Conservation (phyloP, 1,140 invertebrate species). For the Drosophila yakuba region DNA sequence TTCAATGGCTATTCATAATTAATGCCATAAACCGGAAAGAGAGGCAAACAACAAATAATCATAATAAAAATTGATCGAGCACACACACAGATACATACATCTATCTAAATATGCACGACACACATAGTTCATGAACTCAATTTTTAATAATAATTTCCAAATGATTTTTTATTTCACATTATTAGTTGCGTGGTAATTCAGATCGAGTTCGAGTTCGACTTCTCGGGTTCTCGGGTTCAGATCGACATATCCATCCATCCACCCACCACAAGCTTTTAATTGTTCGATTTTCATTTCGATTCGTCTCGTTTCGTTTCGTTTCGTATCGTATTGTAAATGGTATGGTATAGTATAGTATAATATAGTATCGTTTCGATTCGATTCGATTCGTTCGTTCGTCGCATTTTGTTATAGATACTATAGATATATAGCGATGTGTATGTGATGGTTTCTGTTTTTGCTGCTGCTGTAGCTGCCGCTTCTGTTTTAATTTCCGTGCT, state of each 20-base stretch:
- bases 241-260: slow-evolving; percentile 11
- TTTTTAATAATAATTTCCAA: slow-evolving; percentile 82
- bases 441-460: slow-evolving; percentile 3
- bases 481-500: slow-evolving; percentile 80
- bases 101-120: neutral
- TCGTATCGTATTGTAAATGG: neutral
- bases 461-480: slow-evolving; percentile 24
- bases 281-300: slow-evolving; percentile 80
- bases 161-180: slow-evolving; percentile 82
- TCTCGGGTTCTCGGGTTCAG: slow-evolving; percentile 15
- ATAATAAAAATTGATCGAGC: slow-evolving; percentile 81
- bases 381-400: slow-evolving; percentile 16
- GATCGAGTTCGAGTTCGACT: slow-evolving; percentile 30
- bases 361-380: slow-evolving; percentile 27
- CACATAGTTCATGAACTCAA: slow-evolving; percentile 76
- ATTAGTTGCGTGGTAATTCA: slow-evolving; percentile 52
- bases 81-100: slow-evolving; percentile 16
- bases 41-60: slow-evolving; percentile 58
- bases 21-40: slow-evolving; percentile 72
- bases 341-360: too few relatives aligned
- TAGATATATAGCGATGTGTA: slow-evolving; percentile 8
- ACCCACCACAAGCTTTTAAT: slow-evolving; percentile 59
- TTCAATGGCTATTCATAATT: slow-evolving; percentile 72
- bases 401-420: slow-evolving; percentile 53
- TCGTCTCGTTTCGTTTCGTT: slow-evolving; percentile 52